Conservation (phyloP, 2,888 invertebrate species). For the Dryadula phaetusa region DNA sequence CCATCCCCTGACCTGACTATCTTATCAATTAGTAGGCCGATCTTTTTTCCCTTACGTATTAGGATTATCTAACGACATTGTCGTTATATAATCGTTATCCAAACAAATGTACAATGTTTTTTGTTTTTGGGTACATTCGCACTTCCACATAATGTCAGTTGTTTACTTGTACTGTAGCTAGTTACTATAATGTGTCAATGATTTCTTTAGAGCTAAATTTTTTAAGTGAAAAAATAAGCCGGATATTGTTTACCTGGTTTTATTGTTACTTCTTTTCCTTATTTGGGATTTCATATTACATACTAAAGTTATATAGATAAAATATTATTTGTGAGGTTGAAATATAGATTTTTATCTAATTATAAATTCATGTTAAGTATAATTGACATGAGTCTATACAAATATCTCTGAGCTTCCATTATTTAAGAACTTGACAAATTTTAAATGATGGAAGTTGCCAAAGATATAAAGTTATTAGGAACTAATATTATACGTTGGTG, state of each 20-base stretch:
- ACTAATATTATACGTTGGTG: constrained; percentile 12
- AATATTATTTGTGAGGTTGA: neutral
- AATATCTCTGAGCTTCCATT: constrained; percentile 6
- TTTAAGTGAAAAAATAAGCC: constrained; percentile 13
- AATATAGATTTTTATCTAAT: constrained; percentile 18
- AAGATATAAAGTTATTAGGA: neutral
- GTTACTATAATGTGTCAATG: neutral
- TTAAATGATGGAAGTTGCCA: constrained; percentile 8
- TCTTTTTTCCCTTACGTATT: no score
- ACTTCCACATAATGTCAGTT: neutral
- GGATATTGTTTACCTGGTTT: constrained; percentile 7
- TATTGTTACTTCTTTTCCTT: constrained; percentile 6
- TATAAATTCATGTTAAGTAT: constrained; percentile 15
- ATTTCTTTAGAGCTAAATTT: neutral
- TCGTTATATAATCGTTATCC: no score
- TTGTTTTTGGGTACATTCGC: no score
- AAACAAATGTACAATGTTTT: no score
- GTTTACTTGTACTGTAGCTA: neutral
- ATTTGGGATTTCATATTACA: neutral
- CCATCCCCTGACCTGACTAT: no score
- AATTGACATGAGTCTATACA: constrained; percentile 17
- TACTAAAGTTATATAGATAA: constrained; percentile 2
- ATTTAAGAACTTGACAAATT: constrained; percentile 7
- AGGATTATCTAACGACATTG: no score
- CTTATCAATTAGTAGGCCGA: no score